Base-by-base conservation (phyloP, 2,113 vertebrate species). In the Phrynosoma blainvillii region DNA sequence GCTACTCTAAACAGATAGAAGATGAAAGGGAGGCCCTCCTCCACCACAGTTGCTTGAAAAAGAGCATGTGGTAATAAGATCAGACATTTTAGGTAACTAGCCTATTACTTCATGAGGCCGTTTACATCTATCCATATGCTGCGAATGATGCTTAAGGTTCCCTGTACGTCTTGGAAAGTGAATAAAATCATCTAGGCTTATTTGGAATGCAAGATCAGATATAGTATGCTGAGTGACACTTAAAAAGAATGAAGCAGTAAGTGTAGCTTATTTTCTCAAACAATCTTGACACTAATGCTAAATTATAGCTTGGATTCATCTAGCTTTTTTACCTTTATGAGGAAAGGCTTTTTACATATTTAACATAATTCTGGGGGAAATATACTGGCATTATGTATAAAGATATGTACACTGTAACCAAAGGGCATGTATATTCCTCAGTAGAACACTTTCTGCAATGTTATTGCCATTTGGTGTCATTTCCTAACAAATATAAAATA, bases 381-480 rank as follows among this genome's bases (percentile, higher is more conserved):
- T 97, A 96, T 97, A 96, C 97, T 97, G 94, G 94, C 97, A 98
- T 98, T 97, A 98, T 97, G 96, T 97, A 96, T 97, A 97, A 97
- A 96, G 96, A 96, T 97, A 96, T 95, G 96, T 97, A 96, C 94
- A 95, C 94, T 97, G 95, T 96, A 97, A 97, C 97, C 97, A 98
- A 98, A 96, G 96, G 97, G 96, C 97, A 97, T 98, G 96, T 96
- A 96, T 96, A 96, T 95, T 96, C 96, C 97, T 97, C 97, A 92
- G 94, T 97, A 97, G 97, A 98, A 98, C 97, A 98, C 97, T 98
- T 98, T 97, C 95, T 95, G 95, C 97, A 96, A 98, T 98, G 98
- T 98, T 98, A 98, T 97, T 98, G 97, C 97, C 92, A 96, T 96
- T 98, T 98, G 97, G 96, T 98, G 97, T 97, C 97, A 97, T 97